Percentiles rank a stretch among this genome's conserved stretches.
Evolutionary conservation across 2,113 vertebrate species (phyloP).

Genomic region (Dryoscopus gambensis): DNA sequence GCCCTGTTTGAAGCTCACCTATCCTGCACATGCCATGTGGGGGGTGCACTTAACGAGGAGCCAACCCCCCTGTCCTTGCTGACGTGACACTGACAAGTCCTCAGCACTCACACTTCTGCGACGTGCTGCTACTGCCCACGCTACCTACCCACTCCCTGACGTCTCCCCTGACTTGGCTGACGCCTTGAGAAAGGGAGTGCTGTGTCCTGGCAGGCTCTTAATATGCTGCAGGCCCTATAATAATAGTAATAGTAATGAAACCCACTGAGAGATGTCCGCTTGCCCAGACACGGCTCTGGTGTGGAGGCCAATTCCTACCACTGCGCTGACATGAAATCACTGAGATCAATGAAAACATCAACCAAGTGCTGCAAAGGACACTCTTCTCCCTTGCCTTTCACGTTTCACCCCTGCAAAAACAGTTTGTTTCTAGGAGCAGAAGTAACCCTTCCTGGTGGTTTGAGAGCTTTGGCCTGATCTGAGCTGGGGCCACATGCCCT

Average conservation of each 20-base stretch:
- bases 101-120: fast-evolving
- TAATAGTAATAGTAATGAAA: constrained; percentile 9
- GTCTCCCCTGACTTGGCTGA: background rate
- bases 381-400: background rate
- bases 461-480: background rate
- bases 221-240: background rate
- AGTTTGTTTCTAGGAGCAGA: background rate
- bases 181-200: background rate
- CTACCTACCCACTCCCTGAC: fast-evolving
- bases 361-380: background rate
- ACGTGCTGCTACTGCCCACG: fast-evolving
- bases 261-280: background rate
- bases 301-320: background rate
- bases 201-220: background rate
- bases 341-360: background rate
- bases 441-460: background rate
- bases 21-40: fast-evolving
- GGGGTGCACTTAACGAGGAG: background rate
- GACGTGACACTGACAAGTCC: background rate
- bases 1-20: background rate
- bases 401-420: background rate
- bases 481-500: fast-evolving
- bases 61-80: background rate
- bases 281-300: background rate
- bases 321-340: constrained; percentile 21